Conservation (phyloP, 1,140 invertebrate genomes). For the Diabrotica undecimpunctata region DNA sequence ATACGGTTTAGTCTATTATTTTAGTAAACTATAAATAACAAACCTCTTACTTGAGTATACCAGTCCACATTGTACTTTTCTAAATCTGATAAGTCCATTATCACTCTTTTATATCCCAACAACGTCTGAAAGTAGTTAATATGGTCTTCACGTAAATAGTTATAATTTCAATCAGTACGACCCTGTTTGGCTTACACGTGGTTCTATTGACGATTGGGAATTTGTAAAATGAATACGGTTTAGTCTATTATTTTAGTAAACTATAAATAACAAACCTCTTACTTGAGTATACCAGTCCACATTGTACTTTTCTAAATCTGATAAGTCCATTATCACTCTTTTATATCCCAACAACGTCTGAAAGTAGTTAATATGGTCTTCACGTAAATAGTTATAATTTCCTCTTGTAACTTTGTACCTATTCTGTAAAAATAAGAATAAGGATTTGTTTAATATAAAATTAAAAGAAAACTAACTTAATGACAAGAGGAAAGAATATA, state of each 20-base stretch:
- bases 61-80: slow-evolving; percentile 88
- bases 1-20: too few relatives aligned
- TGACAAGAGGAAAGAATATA: background rate
- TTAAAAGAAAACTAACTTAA: too few relatives aligned
- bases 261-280: slow-evolving; percentile 61
- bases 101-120: slow-evolving; percentile 64
- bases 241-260: background rate
- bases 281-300: slow-evolving; percentile 88
- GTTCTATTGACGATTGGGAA: too few relatives aligned
- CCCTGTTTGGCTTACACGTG: too few relatives aligned
- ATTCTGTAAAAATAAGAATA: slow-evolving; percentile 43
- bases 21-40: slow-evolving; percentile 1
- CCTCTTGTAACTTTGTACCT: slow-evolving; percentile 50
- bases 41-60: slow-evolving; percentile 84
- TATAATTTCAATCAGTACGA: too few relatives aligned
- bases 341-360: slow-evolving; percentile 64
- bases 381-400: slow-evolving; percentile 47
- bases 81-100: slow-evolving; percentile 75
- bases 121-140: slow-evolving; percentile 72
- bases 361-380: slow-evolving; percentile 72
- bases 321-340: slow-evolving; percentile 67
- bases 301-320: slow-evolving; percentile 83
- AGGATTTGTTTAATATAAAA: background rate
- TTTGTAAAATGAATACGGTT: too few relatives aligned
- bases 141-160: slow-evolving; percentile 53